A percentile compares a stretch with the other conserved stretches of the same genome.
phyloP scores from a whole-genome alignment of 2,113 vertebrate species.

The Trogon surrucura region DNA sequence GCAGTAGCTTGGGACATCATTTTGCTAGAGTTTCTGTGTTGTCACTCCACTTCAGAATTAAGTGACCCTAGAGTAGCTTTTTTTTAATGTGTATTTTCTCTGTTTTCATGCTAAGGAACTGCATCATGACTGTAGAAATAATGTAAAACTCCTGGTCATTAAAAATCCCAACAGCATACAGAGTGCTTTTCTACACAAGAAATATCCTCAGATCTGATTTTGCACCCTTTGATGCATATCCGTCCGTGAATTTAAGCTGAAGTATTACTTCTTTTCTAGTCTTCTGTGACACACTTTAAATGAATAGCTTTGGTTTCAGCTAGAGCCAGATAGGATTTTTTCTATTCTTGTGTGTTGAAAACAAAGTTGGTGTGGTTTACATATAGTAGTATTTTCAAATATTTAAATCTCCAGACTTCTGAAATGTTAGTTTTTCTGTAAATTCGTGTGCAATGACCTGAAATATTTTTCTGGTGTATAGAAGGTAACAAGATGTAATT shows the following conservation, averaged over 20 bases:
- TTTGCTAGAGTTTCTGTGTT: neutral
- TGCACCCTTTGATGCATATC: neutral
- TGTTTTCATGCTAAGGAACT: neutral
- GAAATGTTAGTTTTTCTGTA: neutral
- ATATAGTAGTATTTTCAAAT: neutral
- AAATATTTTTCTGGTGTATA: neutral
- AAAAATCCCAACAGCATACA: neutral
- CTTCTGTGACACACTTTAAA: fast-evolving
- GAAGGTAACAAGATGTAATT: constrained; percentile 7
- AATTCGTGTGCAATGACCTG: neutral
- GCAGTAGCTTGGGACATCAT: neutral
- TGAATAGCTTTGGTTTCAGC: neutral
- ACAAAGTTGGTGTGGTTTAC: neutral
- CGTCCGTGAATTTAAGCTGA: neutral
- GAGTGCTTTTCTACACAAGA: neutral
- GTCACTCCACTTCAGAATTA: neutral
- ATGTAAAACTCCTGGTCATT: neutral
- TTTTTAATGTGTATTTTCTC: neutral
- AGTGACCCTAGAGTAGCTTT: neutral
- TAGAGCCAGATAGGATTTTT: neutral
- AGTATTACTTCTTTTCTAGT: neutral
- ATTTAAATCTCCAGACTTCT: neutral
- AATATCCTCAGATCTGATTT: neutral
- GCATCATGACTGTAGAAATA: neutral
- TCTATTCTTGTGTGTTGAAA: neutral